Evolutionary conservation across 92 coral and sea anemone genomes (phyloP).

Genomic region (Palythoa grandiflora): DNA sequence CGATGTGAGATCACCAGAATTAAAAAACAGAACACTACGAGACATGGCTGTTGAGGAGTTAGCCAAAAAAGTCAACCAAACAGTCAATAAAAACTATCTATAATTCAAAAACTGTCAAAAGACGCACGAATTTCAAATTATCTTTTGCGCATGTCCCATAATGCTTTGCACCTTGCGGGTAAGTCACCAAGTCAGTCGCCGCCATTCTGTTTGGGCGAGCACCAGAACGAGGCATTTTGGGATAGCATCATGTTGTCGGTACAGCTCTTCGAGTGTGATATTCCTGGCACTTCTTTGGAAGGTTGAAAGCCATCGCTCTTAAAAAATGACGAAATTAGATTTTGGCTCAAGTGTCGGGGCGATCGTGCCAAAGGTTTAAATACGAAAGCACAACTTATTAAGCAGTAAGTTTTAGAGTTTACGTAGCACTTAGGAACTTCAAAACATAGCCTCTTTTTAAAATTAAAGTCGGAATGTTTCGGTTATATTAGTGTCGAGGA

Average conservation of each 20-base stretch:
- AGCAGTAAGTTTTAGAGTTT: conserved; percentile 24
- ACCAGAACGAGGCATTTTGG: conserved; percentile 37
- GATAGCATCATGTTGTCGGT: conserved; percentile 13
- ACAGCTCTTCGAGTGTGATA: conserved; percentile 41
- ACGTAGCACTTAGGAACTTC: conserved; percentile 10
- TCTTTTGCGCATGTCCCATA: too few species aligned
- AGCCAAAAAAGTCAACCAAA: too few species aligned
- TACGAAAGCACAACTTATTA: conserved; percentile 27
- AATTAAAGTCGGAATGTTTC: conserved; percentile 7
- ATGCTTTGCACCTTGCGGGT: too few species aligned
- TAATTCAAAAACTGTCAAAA: too few species aligned
- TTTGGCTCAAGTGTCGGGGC: conserved; percentile 19
- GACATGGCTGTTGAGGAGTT: too few species aligned
- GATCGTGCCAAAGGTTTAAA: conserved; percentile 29
- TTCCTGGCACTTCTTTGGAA: conserved; percentile 48
- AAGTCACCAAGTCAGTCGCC: too few species aligned
- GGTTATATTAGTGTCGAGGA: conserved; percentile 54
- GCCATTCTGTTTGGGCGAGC: conserved; percentile 25
- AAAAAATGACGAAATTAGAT: conserved; percentile 27
- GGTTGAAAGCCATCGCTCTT: conserved; percentile 37
- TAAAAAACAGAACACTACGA: too few species aligned
- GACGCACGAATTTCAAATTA: too few species aligned
- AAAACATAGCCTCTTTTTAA: neutral
- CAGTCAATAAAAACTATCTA: too few species aligned
- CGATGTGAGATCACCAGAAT: too few species aligned